phyloP scores from a whole-genome alignment of 2,113 vertebrate genomes.

The Nothobranchius furzeri region DNA sequence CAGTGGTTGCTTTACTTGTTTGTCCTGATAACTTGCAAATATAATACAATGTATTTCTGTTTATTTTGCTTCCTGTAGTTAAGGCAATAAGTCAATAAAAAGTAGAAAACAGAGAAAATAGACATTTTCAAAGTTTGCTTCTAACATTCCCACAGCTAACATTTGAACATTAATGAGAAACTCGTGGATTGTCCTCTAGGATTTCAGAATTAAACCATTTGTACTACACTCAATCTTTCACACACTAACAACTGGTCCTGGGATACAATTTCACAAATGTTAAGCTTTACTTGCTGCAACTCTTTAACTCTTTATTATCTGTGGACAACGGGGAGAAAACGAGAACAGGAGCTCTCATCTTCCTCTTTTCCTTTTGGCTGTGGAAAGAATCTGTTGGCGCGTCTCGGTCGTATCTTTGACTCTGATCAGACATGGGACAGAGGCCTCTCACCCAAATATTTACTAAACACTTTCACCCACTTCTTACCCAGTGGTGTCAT shows the following conservation, averaged over 20 bases:
- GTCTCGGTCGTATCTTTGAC: constrained; percentile 37
- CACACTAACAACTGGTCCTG: background rate
- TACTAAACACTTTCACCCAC: constrained; percentile 65
- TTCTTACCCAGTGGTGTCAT: constrained; percentile 38
- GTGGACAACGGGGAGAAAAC: constrained; percentile 8
- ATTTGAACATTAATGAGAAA: background rate
- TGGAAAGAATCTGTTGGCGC: constrained; percentile 58
- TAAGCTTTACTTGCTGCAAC: background rate
- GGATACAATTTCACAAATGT: background rate
- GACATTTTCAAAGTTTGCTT: background rate
- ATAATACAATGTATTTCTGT: constrained; percentile 25
- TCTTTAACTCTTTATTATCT: background rate
- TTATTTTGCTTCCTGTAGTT: background rate
- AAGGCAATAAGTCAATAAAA: background rate
- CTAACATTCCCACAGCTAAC: background rate
- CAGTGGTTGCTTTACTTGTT: constrained; percentile 23
- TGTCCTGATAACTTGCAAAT: constrained; percentile 44
- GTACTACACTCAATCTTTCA: background rate
- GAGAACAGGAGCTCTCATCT: constrained; percentile 6
- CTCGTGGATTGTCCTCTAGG: background rate
- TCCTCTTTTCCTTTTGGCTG: constrained; percentile 37
- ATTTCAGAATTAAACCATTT: background rate
- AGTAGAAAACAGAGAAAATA: too few relatives aligned
- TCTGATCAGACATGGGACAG: constrained; percentile 40
- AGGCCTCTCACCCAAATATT: constrained; percentile 43